Evolutionary conservation across 2,888 invertebrate genomes (phyloP).

Genomic region (Latrodectus hesperus): DNA sequence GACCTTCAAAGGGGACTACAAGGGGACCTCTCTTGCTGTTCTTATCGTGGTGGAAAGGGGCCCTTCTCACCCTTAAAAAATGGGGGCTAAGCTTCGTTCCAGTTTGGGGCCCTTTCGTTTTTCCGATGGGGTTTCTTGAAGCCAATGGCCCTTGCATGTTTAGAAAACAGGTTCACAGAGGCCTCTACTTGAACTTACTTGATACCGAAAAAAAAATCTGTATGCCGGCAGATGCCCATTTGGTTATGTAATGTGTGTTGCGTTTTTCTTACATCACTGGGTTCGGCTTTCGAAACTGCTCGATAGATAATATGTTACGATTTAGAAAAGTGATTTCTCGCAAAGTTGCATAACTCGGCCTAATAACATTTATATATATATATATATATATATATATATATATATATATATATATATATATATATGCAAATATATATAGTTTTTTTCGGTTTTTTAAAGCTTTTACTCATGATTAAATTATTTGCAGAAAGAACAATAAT

Average conservation of each 20-base stretch:
- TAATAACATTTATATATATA: too few relatives aligned
- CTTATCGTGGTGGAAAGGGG: slow-evolving; percentile 60
- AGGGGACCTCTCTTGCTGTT: slow-evolving; percentile 44
- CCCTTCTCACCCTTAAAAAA: slow-evolving; percentile 58
- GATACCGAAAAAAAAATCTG: neutral
- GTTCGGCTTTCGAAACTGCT: too few relatives aligned
- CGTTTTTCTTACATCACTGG: neutral
- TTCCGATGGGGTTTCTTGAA: slow-evolving; percentile 32
- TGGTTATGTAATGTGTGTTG: slow-evolving; percentile 3
- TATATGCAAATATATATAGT: too few relatives aligned
- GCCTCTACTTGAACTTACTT: neutral
- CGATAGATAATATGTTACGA: too few relatives aligned
- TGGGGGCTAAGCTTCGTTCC: slow-evolving; percentile 29
- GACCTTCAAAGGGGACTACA: slow-evolving; percentile 56
- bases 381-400: too few relatives aligned
- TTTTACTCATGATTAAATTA: too few relatives aligned
- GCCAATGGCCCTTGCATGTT: slow-evolving; percentile 65
- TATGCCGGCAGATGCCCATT: neutral
- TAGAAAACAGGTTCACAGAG: slow-evolving; percentile 61
- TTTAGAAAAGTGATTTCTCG: too few relatives aligned
- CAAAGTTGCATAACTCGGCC: too few relatives aligned
- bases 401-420: too few relatives aligned
- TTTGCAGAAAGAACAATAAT: too few relatives aligned
- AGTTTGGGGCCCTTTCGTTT: slow-evolving; percentile 22
- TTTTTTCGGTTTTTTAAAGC: too few relatives aligned